Base-by-base conservation (phyloP, 1,140 invertebrate species). In the Tetragonula clypearis region DNA sequence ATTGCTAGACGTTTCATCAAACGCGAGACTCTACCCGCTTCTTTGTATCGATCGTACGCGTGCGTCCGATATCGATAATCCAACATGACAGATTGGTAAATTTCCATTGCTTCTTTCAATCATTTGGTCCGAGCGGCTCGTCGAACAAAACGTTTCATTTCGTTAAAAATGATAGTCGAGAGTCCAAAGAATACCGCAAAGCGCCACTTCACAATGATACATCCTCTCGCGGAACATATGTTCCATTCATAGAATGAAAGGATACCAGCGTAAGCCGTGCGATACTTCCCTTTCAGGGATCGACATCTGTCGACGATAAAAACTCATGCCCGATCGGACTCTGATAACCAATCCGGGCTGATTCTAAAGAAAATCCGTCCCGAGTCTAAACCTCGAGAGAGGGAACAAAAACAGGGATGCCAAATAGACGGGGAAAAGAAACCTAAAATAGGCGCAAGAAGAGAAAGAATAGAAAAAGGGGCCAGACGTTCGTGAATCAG, bases 241-340 rank as follows among this genome's bases (percentile, higher is more conserved):
- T 82, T 66, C 68, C 66, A 73, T 81, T 81, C 72, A 65, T 55
- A 55, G 66, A 75, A 66, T 15, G 62, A 26, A 66, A 76, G 19
- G 58, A 23, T 56, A 14, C 30, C 30, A n/a, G 53, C 41, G 41
- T 82, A 66, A 65, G 53, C 81, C 8, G 53, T 56, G 66, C 30
- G 53, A 66, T 65, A 75, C 68, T 76, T 82, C 21, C 62, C 30
- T 56, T 82, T 76, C 81, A 76, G 17, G 14, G 30, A 68, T 26
- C 73, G 17, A 68, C 81, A 82, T 56, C 81, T 82, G 81, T 77
- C 73, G 73, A n/a, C 23, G 11, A 68, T 21, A 82, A 66, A 82
- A 76, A 68, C 53, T 41, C 12, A 30, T 41, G 17, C 21, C 21
- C 49, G 73, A 76, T 66, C 53, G 11, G 12, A n/a, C 73, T 19